These are phyloP conservation scores for Gasterosteus nipponicus DNA, from an alignment of 2,113 vertebrate species.

Conservation along the genomic window DNA sequence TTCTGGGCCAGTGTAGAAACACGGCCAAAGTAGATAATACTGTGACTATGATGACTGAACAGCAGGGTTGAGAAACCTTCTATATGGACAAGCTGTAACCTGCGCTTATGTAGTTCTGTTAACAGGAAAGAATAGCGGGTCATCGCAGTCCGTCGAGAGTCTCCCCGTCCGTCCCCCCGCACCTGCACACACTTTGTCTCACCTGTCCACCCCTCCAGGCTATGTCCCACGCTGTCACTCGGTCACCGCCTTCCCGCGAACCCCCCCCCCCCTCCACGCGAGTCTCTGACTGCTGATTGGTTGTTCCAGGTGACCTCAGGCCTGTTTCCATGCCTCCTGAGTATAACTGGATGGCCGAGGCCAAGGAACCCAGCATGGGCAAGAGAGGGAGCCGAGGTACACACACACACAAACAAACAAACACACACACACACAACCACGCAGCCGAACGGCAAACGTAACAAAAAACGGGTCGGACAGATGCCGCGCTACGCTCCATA, in stretches of 20 bases:
- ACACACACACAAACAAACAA: slow-evolving; percentile 61
- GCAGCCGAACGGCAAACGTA: slow-evolving; percentile 5
- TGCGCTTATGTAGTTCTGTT: background rate
- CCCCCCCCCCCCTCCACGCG: slow-evolving; percentile 25
- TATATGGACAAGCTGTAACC: background rate
- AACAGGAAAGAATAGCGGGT: background rate
- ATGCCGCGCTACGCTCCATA: slow-evolving; percentile 66
- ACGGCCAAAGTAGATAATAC: background rate
- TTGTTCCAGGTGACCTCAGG: slow-evolving; percentile 89
- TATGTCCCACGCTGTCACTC: slow-evolving; percentile 61
- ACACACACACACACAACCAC: slow-evolving; percentile 1
- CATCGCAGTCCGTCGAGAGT: slow-evolving; percentile 15
- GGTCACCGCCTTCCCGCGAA: slow-evolving; percentile 33
- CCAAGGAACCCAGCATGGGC: slow-evolving; percentile 86
- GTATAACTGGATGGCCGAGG: slow-evolving; percentile 86
- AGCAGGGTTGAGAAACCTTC: background rate
- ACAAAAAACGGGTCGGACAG: slow-evolving; percentile 9
- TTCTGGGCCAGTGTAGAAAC: background rate
- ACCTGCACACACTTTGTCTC: slow-evolving; percentile 62
- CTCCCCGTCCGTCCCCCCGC: slow-evolving; percentile 15
- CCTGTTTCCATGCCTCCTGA: slow-evolving; percentile 87
- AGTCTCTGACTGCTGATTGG: slow-evolving; percentile 75
- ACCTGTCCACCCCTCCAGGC: slow-evolving; percentile 51
- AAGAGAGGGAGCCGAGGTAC: slow-evolving; percentile 89
- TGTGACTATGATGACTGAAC: background rate